Conservation (phyloP, 2,888 invertebrate species). For the Drosophila tanythrix region DNA sequence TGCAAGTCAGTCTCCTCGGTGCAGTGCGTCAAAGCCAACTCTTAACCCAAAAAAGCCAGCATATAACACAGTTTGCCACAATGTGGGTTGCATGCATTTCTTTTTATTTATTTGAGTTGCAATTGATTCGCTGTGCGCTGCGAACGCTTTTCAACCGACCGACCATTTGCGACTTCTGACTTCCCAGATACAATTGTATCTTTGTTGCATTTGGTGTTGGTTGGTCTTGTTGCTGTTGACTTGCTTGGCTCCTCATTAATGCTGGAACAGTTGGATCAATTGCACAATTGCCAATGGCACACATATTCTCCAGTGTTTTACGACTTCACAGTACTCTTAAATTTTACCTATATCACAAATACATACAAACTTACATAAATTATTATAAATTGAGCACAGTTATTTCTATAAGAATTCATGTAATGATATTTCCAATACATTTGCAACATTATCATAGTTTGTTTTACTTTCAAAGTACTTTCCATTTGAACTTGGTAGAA, state of each 20-base stretch:
- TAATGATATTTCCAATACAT: not conserved
- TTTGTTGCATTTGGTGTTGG: not conserved
- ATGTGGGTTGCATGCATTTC: constrained; percentile 69
- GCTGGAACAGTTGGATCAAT: constrained; percentile 47
- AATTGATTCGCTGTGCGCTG: constrained; percentile 49
- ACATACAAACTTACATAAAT: not conserved
- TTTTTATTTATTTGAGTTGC: constrained; percentile 69
- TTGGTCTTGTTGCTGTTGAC: constrained; percentile 15
- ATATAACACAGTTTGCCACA: constrained; percentile 21
- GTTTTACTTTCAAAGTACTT: not conserved
- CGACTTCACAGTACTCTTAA: constrained; percentile 37
- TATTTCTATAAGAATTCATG: not conserved
- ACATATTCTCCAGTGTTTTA: constrained; percentile 35
- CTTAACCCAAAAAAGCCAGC: constrained; percentile 19
- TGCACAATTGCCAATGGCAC: constrained; percentile 48
- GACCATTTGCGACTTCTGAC: constrained; percentile 27
- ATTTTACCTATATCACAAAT: constrained; percentile 3
- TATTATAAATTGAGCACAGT: not conserved
- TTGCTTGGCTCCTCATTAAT: constrained; percentile 55
- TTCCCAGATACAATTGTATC: constrained; percentile 41
- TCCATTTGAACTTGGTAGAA: not conserved
- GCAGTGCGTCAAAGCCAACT: constrained; percentile 41
- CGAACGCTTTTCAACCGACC: constrained; percentile 22
- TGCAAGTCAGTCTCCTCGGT: constrained; percentile 30
- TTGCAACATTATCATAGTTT: not conserved